Conservation (phyloP, 1,140 invertebrate species). For the Sycophaga agraensis region DNA sequence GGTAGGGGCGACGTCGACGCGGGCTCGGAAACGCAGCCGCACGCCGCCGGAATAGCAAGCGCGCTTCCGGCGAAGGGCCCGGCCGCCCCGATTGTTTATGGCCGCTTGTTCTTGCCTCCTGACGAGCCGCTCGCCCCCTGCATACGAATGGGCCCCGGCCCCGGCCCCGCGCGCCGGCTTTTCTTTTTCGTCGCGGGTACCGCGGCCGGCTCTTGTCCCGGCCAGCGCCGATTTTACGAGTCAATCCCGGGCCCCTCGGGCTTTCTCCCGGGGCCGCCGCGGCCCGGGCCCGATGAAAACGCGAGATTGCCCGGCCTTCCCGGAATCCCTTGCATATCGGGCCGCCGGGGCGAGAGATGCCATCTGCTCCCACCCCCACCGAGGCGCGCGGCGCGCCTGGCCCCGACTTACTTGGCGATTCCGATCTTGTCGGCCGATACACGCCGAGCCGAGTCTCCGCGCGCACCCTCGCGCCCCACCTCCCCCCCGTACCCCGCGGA, state of each 20-base stretch:
- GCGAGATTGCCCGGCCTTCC: constrained; percentile 41
- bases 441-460: constrained; percentile 2
- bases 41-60: constrained; percentile 5
- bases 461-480: background rate
- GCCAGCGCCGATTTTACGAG: constrained; percentile 18
- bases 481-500: background rate
- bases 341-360: constrained; percentile 43
- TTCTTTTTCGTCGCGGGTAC: too few relatives aligned
- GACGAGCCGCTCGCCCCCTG: constrained; percentile 35
- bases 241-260: background rate
- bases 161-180: background rate
- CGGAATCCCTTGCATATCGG: constrained; percentile 54
- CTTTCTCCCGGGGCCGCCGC: background rate
- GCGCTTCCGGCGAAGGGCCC: constrained; percentile 22
- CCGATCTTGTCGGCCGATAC: constrained; percentile 57
- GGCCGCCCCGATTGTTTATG: constrained; percentile 50
- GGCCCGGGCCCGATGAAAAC: constrained; percentile 5
- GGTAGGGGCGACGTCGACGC: too few relatives aligned
- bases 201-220: too few relatives aligned
- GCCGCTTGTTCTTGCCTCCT: constrained; percentile 49
- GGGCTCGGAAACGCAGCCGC: constrained; percentile 12
- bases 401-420: constrained; percentile 50
- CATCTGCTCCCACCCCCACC: constrained; percentile 45
- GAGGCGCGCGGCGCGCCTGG: constrained; percentile 23
- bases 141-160: constrained; percentile 45